Base-by-base conservation (phyloP, 1,140 invertebrate genomes). In the Pollicipes pollicipes region DNA sequence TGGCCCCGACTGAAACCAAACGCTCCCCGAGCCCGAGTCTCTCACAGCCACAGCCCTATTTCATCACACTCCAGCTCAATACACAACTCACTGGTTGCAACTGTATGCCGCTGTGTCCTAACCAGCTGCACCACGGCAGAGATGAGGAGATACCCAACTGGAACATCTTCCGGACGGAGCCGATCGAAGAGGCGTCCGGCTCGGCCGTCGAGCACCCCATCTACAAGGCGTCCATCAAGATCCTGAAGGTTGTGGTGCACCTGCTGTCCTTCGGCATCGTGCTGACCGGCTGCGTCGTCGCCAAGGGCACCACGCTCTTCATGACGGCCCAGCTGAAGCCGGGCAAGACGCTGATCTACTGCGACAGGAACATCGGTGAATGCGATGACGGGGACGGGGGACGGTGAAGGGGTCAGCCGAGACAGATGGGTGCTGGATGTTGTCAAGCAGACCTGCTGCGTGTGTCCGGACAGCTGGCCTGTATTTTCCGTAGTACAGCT, bases 161-260 rank as follows among this genome's bases (percentile, higher is more conserved):
- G 45, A 58, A 58, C 45, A 58, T 58, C 21, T 58, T 58, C 45
- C 45, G 45, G 13, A 21, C 24, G 45, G 45, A 21, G 45, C 45
- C 45, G 2, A 21, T 58, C 17, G 45, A 58, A 21, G 45, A 58
- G 45, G 45, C 13, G 45, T 21, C 45, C 13, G 45, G 45, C 8
- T 58, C 45, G 45, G 6, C 45, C 6, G 45, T 58, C 10, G 45
- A 58, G 45, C 45, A 58, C 45, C 17, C 45, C 45, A 21, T 13
- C 45, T 58, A 58, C 45, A 24, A 58, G 45, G 45, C 17, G 45
- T 6, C 45, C 45, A 21, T 58, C 45, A 58, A 58, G 45, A 21
- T 58, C 13, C 45, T 58, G 13, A 58, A 95, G 83, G 84, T 93
- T 66, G 68, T 78, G 17, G 75, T 77, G 26, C 81, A 79, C 72